Base-by-base conservation (phyloP, 1,140 invertebrate species). In the Eupeodes corollae region DNA sequence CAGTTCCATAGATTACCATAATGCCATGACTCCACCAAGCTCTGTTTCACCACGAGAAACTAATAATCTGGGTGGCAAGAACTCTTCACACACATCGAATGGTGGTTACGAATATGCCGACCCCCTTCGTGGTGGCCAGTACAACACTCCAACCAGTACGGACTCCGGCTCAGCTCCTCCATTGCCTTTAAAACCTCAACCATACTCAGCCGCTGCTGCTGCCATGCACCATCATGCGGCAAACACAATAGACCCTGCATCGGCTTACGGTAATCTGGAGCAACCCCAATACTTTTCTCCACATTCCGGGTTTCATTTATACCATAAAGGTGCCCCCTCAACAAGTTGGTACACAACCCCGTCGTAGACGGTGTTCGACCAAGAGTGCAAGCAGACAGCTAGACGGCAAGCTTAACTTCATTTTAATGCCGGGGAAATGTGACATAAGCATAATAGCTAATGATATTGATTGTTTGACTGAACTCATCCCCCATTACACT, bases 21-120 rank as follows among this genome's bases (percentile, higher is more conserved):
- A 89, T 21, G 89, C 91, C 13, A 94, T 95, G 86, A 95, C 91
- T 1, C 92, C 91, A 39, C 91, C 92, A 11, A 90, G 89, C 1
- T 94, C 90, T 2, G 91, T 95, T 0, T 95, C 91, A 9, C 92
- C 92, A 1, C 75, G 89, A 40, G 90, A 93, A 57, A 56, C 56
- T 13, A 62, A 55, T 37, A 65, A 64, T 32, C 51, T 82, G 84
- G 62, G 79, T 79, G 54, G 79, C 78, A 50, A 68, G 71, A 9
- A 73, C 72, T 65, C 56, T 55, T 66, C 21, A 50, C 53, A 19
- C 31, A 49, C 48, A 65, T 70, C 52, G 63, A 76, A 54, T 16
- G 50, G 54, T n/a, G 61, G 61, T 43, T 68, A 67, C 30, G 66
- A 66, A 11, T 66, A 63, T 19, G 59, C 53, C 2, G 66, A 67